Conservation (phyloP, 2,113 vertebrate species). For the Eulacestoma nigropectus region DNA sequence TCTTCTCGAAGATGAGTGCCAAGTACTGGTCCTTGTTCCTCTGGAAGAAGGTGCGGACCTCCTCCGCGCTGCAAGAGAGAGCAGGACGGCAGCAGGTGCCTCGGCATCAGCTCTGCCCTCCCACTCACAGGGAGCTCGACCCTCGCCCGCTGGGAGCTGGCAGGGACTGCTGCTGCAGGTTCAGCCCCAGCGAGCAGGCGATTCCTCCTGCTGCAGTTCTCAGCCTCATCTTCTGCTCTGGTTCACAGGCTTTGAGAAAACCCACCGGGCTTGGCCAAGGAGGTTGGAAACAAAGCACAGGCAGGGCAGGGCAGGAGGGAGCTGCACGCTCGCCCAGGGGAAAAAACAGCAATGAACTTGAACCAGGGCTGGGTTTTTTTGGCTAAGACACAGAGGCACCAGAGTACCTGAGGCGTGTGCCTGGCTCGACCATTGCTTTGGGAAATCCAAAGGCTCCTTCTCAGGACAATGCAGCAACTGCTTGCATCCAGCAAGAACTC, state of each 20-base stretch:
- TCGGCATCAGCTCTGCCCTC: background rate
- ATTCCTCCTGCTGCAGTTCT: background rate
- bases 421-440: fast-evolving
- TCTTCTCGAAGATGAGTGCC: slow-evolving; percentile 85
- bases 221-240: background rate
- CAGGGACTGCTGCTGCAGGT: background rate
- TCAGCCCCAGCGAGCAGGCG: background rate
- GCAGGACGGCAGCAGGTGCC: background rate
- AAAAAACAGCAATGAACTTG: background rate
- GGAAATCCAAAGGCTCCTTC: background rate
- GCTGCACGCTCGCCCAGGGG: fast-evolving
- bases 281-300: background rate
- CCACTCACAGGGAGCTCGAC: fast-evolving
- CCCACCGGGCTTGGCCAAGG: background rate
- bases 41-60: slow-evolving; percentile 82
- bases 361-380: background rate
- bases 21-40: slow-evolving; percentile 77
- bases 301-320: background rate
- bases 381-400: background rate
- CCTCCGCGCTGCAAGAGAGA: slow-evolving; percentile 73
- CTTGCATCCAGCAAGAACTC: background rate
- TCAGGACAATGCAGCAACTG: background rate
- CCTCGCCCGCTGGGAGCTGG: background rate
- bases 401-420: background rate
- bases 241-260: background rate